A percentile compares a stretch with the other conserved stretches of the same genome.
These are phyloP conservation scores for Graptemys geographica DNA, from an alignment of 2,797 vertebrate species.

Conservation along the genomic window DNA sequence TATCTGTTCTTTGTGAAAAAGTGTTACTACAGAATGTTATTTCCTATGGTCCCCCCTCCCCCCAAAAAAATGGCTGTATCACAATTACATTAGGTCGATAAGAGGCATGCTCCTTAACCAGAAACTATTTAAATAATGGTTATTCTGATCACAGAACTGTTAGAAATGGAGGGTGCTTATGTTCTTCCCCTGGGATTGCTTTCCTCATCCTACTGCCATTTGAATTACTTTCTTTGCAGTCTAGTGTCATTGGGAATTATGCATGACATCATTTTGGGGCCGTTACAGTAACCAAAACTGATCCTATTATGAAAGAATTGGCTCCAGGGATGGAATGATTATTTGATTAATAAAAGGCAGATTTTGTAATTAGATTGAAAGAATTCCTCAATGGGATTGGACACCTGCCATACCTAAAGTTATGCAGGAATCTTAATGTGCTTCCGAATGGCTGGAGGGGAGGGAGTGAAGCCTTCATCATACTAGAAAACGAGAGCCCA, in stretches of 20 bases:
- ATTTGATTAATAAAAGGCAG: conserved; percentile 39
- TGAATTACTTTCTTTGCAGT: conserved; percentile 28
- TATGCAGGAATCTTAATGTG: background rate
- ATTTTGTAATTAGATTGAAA: background rate
- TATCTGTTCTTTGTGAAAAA: background rate
- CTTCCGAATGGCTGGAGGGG: background rate
- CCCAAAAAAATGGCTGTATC: background rate
- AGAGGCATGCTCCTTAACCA: background rate
- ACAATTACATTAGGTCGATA: background rate
- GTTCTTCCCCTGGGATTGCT: background rate
- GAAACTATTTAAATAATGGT: background rate
- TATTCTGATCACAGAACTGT: background rate
- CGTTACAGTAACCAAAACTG: background rate
- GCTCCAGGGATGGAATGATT: background rate
- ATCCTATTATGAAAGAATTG: conserved; percentile 28
- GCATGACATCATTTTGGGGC: background rate
- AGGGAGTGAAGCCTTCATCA: background rate
- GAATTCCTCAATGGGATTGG: background rate
- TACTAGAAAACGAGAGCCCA: background rate
- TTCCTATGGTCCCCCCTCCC: background rate
- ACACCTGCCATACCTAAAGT: background rate
- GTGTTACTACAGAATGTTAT: background rate
- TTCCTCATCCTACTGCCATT: background rate
- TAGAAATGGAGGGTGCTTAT: background rate
- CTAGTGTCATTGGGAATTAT: conserved; percentile 9